phyloP scores from a whole-genome alignment of 2,888 invertebrate genomes.

The Apeira syringaria region DNA sequence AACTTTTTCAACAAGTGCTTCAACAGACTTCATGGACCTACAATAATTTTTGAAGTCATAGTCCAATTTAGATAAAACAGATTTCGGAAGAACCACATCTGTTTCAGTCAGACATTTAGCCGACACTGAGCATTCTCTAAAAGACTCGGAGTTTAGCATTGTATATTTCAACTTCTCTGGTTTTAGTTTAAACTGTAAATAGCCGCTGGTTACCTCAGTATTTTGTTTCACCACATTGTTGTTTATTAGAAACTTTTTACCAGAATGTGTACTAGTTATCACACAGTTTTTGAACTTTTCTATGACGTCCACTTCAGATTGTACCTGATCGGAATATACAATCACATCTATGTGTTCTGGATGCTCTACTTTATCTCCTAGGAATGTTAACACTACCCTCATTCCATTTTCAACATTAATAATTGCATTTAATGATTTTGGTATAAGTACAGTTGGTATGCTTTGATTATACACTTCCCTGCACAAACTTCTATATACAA shows the following conservation, averaged over 20 bases:
- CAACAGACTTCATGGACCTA: conserved; percentile 78
- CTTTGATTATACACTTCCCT: conserved; percentile 66
- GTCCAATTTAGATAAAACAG: conserved; percentile 48
- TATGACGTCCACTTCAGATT: conserved; percentile 59
- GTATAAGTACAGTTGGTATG: conserved; percentile 78
- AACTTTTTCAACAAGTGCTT: conserved; percentile 61
- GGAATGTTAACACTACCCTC: conserved; percentile 78
- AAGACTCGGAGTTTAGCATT: conserved; percentile 75
- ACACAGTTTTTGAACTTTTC: conserved; percentile 79
- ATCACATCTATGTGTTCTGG: conserved; percentile 79
- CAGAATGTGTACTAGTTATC: conserved; percentile 70
- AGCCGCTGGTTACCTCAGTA: conserved; percentile 56
- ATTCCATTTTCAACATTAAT: conserved; percentile 81
- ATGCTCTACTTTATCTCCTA: conserved; percentile 57
- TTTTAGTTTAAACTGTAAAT: conserved; percentile 65
- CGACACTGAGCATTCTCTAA: conserved; percentile 74
- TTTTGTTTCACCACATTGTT: conserved; percentile 76
- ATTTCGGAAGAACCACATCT: conserved; percentile 55
- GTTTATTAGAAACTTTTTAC: conserved; percentile 81
- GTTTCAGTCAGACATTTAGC: conserved; percentile 59
- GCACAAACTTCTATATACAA: conserved; percentile 66
- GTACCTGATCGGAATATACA: conserved; percentile 61
- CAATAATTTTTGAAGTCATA: conserved; percentile 71
- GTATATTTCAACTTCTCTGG: conserved; percentile 76
- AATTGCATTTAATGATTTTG: conserved; percentile 78